Conservation (phyloP, 2,113 vertebrate species). For the Peromyscus maniculatus region DNA sequence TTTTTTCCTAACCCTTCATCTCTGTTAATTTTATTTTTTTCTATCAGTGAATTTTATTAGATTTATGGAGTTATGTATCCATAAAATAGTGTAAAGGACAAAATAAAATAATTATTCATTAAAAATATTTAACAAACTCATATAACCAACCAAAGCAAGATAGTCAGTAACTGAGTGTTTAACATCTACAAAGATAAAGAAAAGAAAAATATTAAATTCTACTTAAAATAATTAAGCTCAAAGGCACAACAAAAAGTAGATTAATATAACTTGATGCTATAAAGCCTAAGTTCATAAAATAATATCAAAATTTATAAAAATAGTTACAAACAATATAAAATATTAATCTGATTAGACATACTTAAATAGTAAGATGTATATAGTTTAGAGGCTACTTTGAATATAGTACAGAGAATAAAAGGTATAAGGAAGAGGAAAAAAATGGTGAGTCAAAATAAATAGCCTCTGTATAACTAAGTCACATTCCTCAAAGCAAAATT, state of each 20-base stretch:
- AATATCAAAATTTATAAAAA: background rate
- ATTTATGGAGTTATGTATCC: background rate
- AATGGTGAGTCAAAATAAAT: background rate
- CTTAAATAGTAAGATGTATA: slow-evolving; percentile 30
- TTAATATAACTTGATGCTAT: background rate
- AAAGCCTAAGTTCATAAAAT: background rate
- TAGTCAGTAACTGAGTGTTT: background rate
- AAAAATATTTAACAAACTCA: background rate
- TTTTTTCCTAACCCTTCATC: background rate
- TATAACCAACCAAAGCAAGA: background rate
- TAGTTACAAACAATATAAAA: background rate
- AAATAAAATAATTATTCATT: background rate
- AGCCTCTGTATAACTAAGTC: background rate
- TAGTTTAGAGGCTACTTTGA: background rate
- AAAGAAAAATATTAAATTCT: background rate
- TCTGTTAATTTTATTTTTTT: background rate
- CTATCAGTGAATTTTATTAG: background rate
- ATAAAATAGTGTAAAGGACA: background rate
- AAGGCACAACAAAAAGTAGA: background rate
- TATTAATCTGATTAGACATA: background rate
- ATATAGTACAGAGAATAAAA: background rate
- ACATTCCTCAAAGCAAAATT: background rate
- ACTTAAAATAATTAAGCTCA: background rate
- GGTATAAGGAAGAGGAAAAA: background rate
- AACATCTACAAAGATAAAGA: background rate